phyloP scores from a whole-genome alignment of 2,888 invertebrate species.

The Torymus texanus region DNA sequence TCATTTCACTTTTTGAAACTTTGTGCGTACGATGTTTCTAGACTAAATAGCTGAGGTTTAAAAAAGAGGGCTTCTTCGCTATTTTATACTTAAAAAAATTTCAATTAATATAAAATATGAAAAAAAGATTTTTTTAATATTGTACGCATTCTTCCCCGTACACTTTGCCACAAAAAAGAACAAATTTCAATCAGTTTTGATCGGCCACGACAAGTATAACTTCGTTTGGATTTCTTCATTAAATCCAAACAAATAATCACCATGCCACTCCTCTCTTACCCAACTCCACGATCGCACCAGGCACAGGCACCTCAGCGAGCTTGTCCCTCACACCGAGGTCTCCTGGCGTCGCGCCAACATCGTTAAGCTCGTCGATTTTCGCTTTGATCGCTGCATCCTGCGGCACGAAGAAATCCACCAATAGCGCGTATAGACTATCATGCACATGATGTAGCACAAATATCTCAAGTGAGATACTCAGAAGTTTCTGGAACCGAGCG shows the following conservation, averaged over 20 bases:
- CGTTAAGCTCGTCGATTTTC: constrained; percentile 70
- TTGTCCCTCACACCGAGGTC: constrained; percentile 72
- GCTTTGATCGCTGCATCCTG: constrained; percentile 70
- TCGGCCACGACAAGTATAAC: too few species aligned
- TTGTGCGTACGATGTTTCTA: too few species aligned
- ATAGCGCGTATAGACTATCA: constrained; percentile 69
- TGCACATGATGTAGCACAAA: constrained; percentile 69
- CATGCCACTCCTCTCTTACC: constrained; percentile 18
- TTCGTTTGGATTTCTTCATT: too few species aligned
- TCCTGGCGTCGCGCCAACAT: constrained; percentile 71
- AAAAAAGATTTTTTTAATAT: too few species aligned
- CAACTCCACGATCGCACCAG: constrained; percentile 76
- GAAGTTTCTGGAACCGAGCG: constrained; percentile 63
- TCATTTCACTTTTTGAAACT: too few species aligned
- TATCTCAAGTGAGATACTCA: constrained; percentile 64
- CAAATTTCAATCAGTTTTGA: too few species aligned
- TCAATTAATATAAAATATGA: too few species aligned
- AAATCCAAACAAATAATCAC: background rate
- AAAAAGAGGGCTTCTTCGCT: too few species aligned
- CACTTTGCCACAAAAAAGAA: too few species aligned
- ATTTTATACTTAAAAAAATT: too few species aligned
- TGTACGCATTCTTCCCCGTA: too few species aligned
- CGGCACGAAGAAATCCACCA: constrained; percentile 65
- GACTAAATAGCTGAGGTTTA: too few species aligned
- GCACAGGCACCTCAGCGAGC: constrained; percentile 66